Evolutionary conservation across 2,888 invertebrate genomes (phyloP).

Genomic region (Alloplasta piceator): DNA sequence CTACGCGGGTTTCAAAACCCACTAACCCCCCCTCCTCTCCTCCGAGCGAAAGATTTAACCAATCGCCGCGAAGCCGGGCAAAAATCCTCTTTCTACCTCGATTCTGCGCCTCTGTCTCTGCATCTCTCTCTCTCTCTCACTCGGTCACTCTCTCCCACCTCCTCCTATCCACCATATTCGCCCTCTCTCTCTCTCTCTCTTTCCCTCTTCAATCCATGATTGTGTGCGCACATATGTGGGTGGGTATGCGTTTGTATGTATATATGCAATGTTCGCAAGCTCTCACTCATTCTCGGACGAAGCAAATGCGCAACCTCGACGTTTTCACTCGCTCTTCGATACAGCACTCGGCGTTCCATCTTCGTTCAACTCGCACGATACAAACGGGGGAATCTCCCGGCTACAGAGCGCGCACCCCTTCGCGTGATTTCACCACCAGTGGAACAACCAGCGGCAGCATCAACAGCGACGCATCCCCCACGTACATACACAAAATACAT

Average conservation of each 20-base stretch:
- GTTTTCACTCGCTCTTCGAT: slow-evolving; percentile 48
- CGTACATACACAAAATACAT: too few species aligned
- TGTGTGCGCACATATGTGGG: slow-evolving; percentile 2
- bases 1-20: slow-evolving; percentile 78
- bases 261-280: slow-evolving; percentile 34
- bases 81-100: slow-evolving; percentile 51
- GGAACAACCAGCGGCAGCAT: slow-evolving; percentile 28
- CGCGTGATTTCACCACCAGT: slow-evolving; percentile 40
- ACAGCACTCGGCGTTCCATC: slow-evolving; percentile 12
- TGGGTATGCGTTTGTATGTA: neutral
- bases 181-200: slow-evolving; percentile 20
- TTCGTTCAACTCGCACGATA: slow-evolving; percentile 13
- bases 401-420: slow-evolving; percentile 32
- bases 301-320: slow-evolving; percentile 42
- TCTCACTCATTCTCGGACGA: slow-evolving; percentile 45
- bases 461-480: neutral
- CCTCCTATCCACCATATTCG: slow-evolving; percentile 11
- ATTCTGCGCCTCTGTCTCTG: slow-evolving; percentile 63
- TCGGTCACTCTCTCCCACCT: slow-evolving; percentile 24
- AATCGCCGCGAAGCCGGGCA: slow-evolving; percentile 74
- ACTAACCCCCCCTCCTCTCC: slow-evolving; percentile 66
- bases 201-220: slow-evolving; percentile 4
- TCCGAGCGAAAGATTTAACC: slow-evolving; percentile 63
- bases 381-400: slow-evolving; percentile 15
- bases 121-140: slow-evolving; percentile 32